Evolutionary conservation across 2,888 invertebrate species (phyloP).

Genomic region (Apamea monoglypha): DNA sequence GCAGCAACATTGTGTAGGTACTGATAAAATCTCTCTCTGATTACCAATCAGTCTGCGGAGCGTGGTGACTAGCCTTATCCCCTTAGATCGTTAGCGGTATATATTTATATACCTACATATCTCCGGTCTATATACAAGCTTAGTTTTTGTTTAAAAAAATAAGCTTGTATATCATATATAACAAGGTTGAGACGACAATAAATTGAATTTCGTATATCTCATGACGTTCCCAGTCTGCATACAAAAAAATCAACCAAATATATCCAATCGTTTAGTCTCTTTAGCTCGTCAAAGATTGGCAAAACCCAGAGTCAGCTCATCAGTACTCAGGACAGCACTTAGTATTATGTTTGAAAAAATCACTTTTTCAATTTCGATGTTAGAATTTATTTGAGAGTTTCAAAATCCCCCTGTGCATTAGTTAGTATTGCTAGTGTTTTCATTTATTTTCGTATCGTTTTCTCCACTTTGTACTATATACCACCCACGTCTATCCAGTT

Average conservation of each 20-base stretch:
- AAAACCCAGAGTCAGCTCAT: not conserved
- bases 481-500: not conserved
- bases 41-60: constrained; percentile 35
- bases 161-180: not conserved
- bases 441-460: not conserved
- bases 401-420: not conserved
- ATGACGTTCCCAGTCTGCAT: too few species aligned
- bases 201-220: too few species aligned
- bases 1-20: constrained; percentile 24
- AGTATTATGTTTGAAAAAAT: not conserved
- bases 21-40: constrained; percentile 49
- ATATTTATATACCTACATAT: not conserved
- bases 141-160: not conserved
- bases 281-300: not conserved
- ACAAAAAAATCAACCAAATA: too few species aligned
- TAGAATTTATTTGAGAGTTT: not conserved
- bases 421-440: not conserved
- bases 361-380: not conserved
- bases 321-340: too few species aligned
- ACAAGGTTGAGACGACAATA: too few species aligned
- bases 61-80: constrained; percentile 40
- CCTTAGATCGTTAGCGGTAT: constrained; percentile 24
- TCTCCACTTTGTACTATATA: not conserved
- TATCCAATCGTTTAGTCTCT: too few species aligned
- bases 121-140: not conserved